A percentile compares a stretch with the other conserved stretches of the same genome.
phyloP scores from a whole-genome alignment of 2,113 vertebrate genomes.

The Xerus inauris region DNA sequence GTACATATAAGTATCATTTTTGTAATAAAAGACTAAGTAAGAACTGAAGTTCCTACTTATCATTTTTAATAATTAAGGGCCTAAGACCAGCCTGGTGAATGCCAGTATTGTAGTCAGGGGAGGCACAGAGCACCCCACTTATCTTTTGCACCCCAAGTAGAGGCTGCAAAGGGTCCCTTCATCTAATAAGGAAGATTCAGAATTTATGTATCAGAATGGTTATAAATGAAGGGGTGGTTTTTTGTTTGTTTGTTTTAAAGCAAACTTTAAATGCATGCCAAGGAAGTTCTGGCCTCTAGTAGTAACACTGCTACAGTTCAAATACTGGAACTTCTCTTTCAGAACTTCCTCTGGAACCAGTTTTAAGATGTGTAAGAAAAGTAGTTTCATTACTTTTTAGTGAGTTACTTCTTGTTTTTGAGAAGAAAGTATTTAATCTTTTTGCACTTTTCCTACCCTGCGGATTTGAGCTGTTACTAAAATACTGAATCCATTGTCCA shows the following conservation, averaged over 20 bases:
- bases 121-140: not conserved
- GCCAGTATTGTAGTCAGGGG: accelerated
- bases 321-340: not conserved
- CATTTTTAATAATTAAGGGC: not conserved
- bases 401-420: not conserved
- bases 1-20: not conserved
- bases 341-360: not conserved
- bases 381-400: not conserved
- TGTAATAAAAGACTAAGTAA: not conserved
- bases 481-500: not conserved
- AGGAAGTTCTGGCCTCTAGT: not conserved
- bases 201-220: not conserved
- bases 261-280: not conserved
- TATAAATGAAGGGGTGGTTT: not conserved
- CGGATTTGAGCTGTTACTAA: not conserved
- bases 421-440: not conserved
- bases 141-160: not conserved
- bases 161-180: not conserved
- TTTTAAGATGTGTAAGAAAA: not conserved
- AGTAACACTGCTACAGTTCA: not conserved
- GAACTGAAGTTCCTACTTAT: not conserved
- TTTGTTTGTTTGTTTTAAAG: not conserved
- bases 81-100: not conserved
- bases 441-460: not conserved
- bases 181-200: not conserved